Conservation (phyloP, 2,113 vertebrate genomes). For the Phrynosoma platyrhinos region DNA sequence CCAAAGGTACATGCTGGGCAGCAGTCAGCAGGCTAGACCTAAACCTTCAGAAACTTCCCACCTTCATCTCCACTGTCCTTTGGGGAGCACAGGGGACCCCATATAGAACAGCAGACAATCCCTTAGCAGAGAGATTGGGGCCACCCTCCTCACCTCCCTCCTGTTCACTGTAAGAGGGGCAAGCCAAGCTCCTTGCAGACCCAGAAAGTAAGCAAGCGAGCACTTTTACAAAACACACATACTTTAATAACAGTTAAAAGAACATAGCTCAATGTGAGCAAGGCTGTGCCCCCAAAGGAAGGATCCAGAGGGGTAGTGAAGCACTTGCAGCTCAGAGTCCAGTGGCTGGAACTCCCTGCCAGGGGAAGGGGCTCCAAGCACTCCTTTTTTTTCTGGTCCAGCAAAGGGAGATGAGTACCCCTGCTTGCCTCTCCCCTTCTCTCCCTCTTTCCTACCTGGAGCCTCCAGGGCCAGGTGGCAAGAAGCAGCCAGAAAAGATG, state of each 20-base stretch:
- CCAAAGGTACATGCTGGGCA: too few relatives aligned
- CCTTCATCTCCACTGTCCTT: too few relatives aligned
- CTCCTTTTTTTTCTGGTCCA: not conserved
- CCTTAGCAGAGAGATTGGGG: too few relatives aligned
- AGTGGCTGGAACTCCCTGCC: not conserved
- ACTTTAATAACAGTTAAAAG: conserved; percentile 28
- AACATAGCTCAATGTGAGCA: conserved; percentile 40
- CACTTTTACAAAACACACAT: not conserved
- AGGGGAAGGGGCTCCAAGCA: not conserved
- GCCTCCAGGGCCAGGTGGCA: too few relatives aligned
- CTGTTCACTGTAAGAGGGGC: not conserved
- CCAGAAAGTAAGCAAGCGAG: not conserved
- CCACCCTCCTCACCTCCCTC: too few relatives aligned
- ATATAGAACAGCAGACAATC: too few relatives aligned
- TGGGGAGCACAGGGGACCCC: too few relatives aligned
- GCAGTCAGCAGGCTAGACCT: too few relatives aligned
- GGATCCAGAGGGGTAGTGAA: not conserved
- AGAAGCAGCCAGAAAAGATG: not conserved
- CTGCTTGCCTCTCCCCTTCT: too few relatives aligned
- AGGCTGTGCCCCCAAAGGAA: not conserved
- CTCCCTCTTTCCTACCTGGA: not conserved
- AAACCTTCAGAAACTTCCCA: too few relatives aligned
- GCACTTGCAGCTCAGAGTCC: too few relatives aligned
- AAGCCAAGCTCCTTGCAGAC: not conserved
- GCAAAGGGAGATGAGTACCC: too few relatives aligned